These are phyloP conservation scores for Callipepla californica DNA, from an alignment of 2,113 vertebrate genomes.

Conservation along the genomic window DNA sequence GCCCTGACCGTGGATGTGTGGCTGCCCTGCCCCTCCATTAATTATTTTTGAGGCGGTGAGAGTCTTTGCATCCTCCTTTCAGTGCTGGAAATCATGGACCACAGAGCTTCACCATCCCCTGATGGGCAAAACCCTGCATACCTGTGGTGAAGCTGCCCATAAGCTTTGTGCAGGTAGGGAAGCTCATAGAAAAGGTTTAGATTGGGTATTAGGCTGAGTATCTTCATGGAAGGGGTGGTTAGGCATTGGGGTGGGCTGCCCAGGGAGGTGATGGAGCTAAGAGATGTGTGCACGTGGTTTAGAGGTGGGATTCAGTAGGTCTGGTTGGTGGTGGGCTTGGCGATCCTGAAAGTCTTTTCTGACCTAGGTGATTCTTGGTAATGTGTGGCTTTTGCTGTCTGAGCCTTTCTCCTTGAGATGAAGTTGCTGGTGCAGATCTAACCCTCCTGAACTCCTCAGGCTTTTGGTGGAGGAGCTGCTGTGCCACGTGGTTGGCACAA, in stretches of 20 bases:
- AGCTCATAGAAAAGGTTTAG: not conserved
- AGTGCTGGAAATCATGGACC: not conserved
- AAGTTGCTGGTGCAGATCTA: not conserved
- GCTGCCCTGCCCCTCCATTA: not conserved
- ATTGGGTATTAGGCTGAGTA: not conserved
- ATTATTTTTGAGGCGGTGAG: not conserved
- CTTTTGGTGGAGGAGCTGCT: not conserved
- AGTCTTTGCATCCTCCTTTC: not conserved
- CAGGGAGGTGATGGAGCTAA: not conserved
- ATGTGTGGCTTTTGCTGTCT: not conserved
- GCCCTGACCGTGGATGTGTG: rapidly evolving
- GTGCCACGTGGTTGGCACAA: not conserved
- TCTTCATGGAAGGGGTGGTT: not conserved
- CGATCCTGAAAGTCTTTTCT: not conserved
- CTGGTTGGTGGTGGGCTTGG: not conserved
- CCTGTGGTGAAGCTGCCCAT: not conserved
- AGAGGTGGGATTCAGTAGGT: not conserved
- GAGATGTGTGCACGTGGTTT: not conserved
- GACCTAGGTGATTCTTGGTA: not conserved
- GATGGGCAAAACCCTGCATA: not conserved
- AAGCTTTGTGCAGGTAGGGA: not conserved
- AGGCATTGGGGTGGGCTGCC: not conserved
- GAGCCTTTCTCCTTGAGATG: not conserved
- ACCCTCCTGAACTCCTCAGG: not conserved
- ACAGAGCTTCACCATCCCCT: not conserved